Evolutionary conservation across 2,888 invertebrate species (phyloP), one percentile per base, ranked within the genome.

Genomic region (Dolichomitus sp.): DNA sequence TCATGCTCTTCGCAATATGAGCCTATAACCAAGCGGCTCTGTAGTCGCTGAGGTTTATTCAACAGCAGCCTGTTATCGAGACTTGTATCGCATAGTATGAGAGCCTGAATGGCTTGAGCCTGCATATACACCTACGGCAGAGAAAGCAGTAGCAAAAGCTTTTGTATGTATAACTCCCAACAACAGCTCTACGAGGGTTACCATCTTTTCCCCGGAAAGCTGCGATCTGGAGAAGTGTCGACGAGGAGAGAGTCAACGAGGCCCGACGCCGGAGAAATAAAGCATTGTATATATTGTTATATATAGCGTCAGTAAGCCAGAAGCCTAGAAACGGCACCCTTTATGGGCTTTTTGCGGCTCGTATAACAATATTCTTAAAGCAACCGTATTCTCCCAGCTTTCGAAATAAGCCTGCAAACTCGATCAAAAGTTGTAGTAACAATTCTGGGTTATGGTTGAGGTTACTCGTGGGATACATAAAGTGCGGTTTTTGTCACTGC

Each of bases 211-310:
- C 17, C n/a, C 42, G 42, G 30, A 48, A 66, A 48, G 30, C 37
- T 23, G 42, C 40, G 23, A 42, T 40, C 40, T n/a, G 30, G 66
- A 11, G 45, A 65, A 42, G 45, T 45, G 45, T 12, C 45, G 63
- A 19, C 66, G 66, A 48, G 66, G 30, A 42, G 12, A 19, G 17
- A 17, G 33, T 17, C 33, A 30, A 30, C 68, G 50, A 52, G 68
- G 19, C 9, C 19, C 12, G 19, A 9, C 37, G 23, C 11, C 66
- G 19, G 52, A 19, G 12, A 33, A 33, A 19, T 59, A 59, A 59
- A 68, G 52, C 37, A 33, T 68, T 68, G 17, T 68, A 68, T 66
- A 66, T 65, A 23, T 23, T 27, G 65, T 42, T 54, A 37, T 66
- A 37, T 66, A 50, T 48, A 17, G 50, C 33, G 27, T 30, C 54